Conservation (phyloP, 2,888 invertebrate genomes). For the Embidobia sp. region DNA sequence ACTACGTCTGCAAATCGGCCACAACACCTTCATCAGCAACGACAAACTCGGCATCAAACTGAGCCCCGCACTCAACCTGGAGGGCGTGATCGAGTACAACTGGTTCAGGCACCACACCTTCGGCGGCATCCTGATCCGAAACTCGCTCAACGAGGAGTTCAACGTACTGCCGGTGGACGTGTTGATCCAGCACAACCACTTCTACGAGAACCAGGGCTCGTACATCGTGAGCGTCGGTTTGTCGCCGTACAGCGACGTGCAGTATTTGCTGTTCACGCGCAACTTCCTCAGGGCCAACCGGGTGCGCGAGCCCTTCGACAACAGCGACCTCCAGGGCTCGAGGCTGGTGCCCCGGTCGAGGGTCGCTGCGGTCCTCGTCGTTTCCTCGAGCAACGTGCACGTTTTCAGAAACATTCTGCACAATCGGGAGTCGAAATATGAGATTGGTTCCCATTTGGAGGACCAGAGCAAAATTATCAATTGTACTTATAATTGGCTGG, state of each 20-base stretch:
- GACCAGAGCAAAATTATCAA: conserved; percentile 97
- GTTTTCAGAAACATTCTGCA: conserved; percentile 95
- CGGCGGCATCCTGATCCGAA: conserved; percentile 93
- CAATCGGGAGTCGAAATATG: conserved; percentile 94
- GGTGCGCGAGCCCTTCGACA: conserved; percentile 92
- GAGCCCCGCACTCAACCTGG: conserved; percentile 90
- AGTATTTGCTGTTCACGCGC: conserved; percentile 91
- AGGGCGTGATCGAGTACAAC: conserved; percentile 92
- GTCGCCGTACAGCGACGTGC: conserved; percentile 92
- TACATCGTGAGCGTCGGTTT: conserved; percentile 94
- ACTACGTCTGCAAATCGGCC: conserved; percentile 89
- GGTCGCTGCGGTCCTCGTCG: conserved; percentile 95
- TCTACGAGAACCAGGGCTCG: conserved; percentile 92
- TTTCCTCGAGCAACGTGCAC: conserved; percentile 94
- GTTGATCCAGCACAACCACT: conserved; percentile 92
- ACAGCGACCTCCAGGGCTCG: conserved; percentile 84
- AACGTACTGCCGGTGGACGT: conserved; percentile 88
- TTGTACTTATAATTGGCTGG: conserved; percentile 97
- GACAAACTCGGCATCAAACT: conserved; percentile 89
- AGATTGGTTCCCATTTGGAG: conserved; percentile 96
- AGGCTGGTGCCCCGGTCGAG: conserved; percentile 93
- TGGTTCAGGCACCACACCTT: conserved; percentile 91
- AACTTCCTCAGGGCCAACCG: conserved; percentile 94
- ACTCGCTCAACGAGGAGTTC: conserved; percentile 90
- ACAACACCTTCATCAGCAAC: conserved; percentile 91